Conservation (phyloP, 2,797 vertebrate genomes). For the Erpetoichthys calabaricus region DNA sequence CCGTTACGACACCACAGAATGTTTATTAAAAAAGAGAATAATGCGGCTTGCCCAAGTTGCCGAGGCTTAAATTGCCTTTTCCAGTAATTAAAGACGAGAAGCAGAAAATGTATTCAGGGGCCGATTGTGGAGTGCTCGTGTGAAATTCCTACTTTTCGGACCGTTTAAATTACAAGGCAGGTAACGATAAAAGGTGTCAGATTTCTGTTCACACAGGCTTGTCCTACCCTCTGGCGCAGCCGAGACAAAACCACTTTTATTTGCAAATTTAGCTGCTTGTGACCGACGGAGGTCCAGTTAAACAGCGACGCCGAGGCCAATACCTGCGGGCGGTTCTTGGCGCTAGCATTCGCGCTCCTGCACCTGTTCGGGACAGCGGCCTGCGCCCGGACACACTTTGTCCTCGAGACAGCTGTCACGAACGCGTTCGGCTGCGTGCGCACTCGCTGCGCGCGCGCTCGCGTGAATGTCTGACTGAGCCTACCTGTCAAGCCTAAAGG, state of each 20-base stretch:
- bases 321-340: not conserved
- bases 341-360: too few relatives aligned
- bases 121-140: not conserved
- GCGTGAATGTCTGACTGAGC: not conserved
- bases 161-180: constrained; percentile 24
- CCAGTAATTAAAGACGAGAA: not conserved
- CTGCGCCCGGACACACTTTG: too few relatives aligned
- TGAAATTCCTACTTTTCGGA: constrained; percentile 8
- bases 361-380: too few relatives aligned
- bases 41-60: not conserved
- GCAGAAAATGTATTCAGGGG: not conserved
- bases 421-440: too few relatives aligned
- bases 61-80: not conserved
- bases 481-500: not conserved
- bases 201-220: constrained; percentile 27
- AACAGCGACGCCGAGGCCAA: not conserved
- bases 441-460: not conserved
- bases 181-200: constrained; percentile 17
- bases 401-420: too few relatives aligned
- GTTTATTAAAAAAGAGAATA: not conserved
- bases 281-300: not conserved
- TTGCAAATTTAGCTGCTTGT: not conserved
- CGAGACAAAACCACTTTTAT: constrained; percentile 2
- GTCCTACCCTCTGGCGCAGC: constrained; percentile 6
- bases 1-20: not conserved